Percentiles rank a stretch among this genome's conserved stretches.
These are phyloP conservation scores for Therioaphis trifolii DNA, from an alignment of 2,888 invertebrate genomes.

Conservation along the genomic window DNA sequence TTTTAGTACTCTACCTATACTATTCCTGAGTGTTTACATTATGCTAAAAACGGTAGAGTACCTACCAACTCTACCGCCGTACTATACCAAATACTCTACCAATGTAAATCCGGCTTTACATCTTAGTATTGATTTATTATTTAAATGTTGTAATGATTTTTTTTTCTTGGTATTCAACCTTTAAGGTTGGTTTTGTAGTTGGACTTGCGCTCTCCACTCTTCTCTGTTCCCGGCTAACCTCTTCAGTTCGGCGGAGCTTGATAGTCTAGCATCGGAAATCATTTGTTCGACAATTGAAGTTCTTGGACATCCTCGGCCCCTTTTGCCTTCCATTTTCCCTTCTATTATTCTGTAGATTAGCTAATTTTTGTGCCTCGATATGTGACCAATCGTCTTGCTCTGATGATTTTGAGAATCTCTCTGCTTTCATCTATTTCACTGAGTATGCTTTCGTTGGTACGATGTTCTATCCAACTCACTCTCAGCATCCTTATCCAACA, in stretches of 20 bases:
- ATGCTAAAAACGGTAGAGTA: no score
- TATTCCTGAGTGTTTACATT: no score
- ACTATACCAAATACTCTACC: no score
- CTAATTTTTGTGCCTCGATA: background rate
- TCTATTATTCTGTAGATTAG: background rate
- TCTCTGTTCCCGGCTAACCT: background rate
- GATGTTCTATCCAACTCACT: background rate
- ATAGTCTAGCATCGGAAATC: constrained; percentile 1
- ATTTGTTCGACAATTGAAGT: background rate
- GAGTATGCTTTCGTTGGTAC: no score
- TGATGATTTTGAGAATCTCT: constrained; percentile 7
- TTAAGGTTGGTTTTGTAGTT: background rate
- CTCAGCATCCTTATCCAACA: constrained; percentile 14
- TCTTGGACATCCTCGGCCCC: background rate
- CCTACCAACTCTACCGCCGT: no score
- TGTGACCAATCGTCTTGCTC: background rate
- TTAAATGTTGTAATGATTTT: no score
- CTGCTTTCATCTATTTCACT: background rate
- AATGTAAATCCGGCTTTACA: no score
- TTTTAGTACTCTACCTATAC: no score
- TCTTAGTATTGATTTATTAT: no score
- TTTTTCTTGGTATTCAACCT: background rate
- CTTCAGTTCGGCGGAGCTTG: background rate
- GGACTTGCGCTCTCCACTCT: background rate
- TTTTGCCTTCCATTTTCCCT: background rate